These are phyloP conservation scores for Mystacornis crossleyi DNA, from an alignment of 2,113 vertebrate genomes.

Conservation along the genomic window DNA sequence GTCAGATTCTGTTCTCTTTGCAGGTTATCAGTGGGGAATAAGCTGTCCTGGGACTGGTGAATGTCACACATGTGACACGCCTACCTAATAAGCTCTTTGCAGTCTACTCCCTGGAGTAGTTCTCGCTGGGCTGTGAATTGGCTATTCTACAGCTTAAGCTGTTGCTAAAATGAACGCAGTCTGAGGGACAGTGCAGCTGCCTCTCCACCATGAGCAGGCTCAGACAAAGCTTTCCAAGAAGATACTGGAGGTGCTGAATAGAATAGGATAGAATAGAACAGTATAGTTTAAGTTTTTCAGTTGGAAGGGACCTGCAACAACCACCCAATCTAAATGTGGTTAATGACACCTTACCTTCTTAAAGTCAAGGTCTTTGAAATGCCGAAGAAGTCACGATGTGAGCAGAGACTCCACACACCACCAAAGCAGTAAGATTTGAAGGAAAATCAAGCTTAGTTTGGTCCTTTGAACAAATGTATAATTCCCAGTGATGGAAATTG, in stretches of 20 bases:
- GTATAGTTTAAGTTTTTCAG: neutral
- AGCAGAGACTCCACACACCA: neutral
- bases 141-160: neutral
- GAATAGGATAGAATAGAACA: neutral
- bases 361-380: neutral
- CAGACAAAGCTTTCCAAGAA: neutral
- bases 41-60: neutral
- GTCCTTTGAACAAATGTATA: neutral
- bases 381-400: neutral
- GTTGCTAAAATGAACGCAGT: neutral
- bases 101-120: neutral
- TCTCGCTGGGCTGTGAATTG: neutral
- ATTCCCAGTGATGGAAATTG: neutral
- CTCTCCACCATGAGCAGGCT: neutral
- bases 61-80: neutral
- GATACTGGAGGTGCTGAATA: neutral
- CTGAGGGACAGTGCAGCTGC: neutral
- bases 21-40: neutral
- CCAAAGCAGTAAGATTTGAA: neutral
- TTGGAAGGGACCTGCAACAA: neutral
- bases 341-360: neutral
- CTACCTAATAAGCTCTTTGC: neutral
- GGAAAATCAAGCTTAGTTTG: neutral
- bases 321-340: neutral
- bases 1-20: neutral